phyloP scores from a whole-genome alignment of 2,888 invertebrate genomes.

The Agrotis ipsilon region DNA sequence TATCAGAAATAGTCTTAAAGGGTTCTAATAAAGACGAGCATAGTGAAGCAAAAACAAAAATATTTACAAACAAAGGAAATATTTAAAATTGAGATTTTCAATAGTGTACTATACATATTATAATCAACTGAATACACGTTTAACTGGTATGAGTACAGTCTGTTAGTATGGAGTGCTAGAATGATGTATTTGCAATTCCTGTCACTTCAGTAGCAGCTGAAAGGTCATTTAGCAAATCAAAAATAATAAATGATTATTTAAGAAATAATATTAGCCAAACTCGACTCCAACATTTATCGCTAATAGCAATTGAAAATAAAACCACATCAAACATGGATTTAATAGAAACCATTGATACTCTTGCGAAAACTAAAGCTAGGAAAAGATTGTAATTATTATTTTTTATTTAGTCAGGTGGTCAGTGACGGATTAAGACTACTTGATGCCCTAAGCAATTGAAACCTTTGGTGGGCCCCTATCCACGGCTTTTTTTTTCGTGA shows the following conservation, averaged over 20 bases:
- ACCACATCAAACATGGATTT: neutral
- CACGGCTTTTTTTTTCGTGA: too few species aligned
- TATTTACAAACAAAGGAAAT: neutral
- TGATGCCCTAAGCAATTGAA: too few species aligned
- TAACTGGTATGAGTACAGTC: neutral
- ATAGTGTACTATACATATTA: neutral
- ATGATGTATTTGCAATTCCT: slow-evolving; percentile 4
- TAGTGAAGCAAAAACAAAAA: slow-evolving; percentile 47
- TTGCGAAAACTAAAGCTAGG: slow-evolving; percentile 4
- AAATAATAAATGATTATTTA: neutral
- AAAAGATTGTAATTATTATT: neutral
- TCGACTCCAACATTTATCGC: neutral
- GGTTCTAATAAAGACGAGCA: slow-evolving; percentile 54
- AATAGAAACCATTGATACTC: neutral
- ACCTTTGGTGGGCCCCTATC: too few species aligned
- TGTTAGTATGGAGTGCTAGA: neutral
- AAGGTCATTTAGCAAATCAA: neutral
- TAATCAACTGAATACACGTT: neutral
- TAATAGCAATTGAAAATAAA: slow-evolving; percentile 2
- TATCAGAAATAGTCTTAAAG: slow-evolving; percentile 50
- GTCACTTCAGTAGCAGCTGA: neutral
- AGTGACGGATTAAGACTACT: too few species aligned
- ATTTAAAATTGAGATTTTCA: slow-evolving; percentile 1
- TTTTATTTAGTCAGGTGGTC: too few species aligned
- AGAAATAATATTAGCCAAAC: neutral